Evolutionary conservation across 2,113 vertebrate species (phyloP), one percentile per base, ranked within the genome.

Genomic region (Echinops telfairi): DNA sequence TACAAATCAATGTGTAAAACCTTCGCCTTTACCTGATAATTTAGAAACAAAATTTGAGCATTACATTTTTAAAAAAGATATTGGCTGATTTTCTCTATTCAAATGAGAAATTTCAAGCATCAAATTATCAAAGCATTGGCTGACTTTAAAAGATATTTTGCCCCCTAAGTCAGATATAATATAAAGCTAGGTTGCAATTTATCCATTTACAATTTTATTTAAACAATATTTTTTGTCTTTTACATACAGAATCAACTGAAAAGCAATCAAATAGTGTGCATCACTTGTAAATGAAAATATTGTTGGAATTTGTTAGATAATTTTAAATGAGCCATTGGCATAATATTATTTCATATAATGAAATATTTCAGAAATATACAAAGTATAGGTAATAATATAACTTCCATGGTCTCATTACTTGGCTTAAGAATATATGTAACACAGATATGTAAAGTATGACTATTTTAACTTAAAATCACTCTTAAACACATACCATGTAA

Each of bases 11-110:
- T 93, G 43, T 53, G 47, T 53, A 8, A 53, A 53, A 53, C 12
- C 47, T 53, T 53, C 47, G 5, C 33, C 43, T 12, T 78, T 33
- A 60, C 81, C 81, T 86, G 43, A 19, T 25, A 87, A 92, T 88
- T 94, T 90, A 88, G 73, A 88, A 85, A 90, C 36, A 96, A 93
- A 93, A 31, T 14, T 31, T 86, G 23, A 91, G 89, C 89, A 90
- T 87, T 83, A 43, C 22, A 40, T 38, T 31, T 36, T 53, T 53
- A 6, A 8, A 53, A 90, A 89, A 9, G 38, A 80, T 58, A 62
- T 2, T 62, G 73, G 68, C 78, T 87, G 4, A 80, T 40, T 62
- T 27, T 94, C 94, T 64, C 92, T 31, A 86, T 60, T 88, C 29
- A 79, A 86, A 94, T 81, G 60, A 78, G n/a, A 88, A 86, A 20